Evolutionary conservation across 35 echinoderm and acorn worm species (phyloP).

Genomic region (Apostichopus japonicus): DNA sequence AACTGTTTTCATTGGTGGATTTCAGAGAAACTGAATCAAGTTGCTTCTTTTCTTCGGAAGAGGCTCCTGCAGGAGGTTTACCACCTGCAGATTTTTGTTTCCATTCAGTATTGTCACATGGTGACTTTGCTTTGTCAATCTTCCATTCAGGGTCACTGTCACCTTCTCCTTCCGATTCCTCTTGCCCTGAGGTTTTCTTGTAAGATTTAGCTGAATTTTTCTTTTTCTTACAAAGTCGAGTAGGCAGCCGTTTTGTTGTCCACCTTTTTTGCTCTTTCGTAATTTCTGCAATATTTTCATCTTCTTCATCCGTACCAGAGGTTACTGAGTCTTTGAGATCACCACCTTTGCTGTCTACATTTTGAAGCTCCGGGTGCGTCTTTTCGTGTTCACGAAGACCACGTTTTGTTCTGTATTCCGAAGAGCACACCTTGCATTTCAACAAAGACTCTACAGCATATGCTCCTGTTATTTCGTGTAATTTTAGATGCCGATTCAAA

Average conservation of each 20-base stretch:
- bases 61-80: no score
- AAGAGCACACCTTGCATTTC: conserved; percentile 17
- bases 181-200: not conserved
- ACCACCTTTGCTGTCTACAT: not conserved
- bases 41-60: no score
- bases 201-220: not conserved
- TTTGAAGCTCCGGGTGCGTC: conserved; percentile 3
- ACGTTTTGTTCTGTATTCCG: not conserved
- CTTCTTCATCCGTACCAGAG: not conserved
- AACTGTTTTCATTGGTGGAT: no score
- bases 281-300: not conserved
- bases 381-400: conserved; percentile 15
- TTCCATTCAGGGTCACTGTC: not conserved
- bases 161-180: not conserved
- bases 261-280: not conserved
- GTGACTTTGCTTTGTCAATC: no score
- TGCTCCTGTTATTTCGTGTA: not conserved
- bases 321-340: not conserved
- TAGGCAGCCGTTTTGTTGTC: not conserved
- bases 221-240: not conserved
- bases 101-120: no score
- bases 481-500: conserved; percentile 34
- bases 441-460: not conserved
- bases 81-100: no score
- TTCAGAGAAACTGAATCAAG: no score